Evolutionary conservation across 2,797 vertebrate species (phyloP).

Genomic region (Hyperoplus immaculatus): DNA sequence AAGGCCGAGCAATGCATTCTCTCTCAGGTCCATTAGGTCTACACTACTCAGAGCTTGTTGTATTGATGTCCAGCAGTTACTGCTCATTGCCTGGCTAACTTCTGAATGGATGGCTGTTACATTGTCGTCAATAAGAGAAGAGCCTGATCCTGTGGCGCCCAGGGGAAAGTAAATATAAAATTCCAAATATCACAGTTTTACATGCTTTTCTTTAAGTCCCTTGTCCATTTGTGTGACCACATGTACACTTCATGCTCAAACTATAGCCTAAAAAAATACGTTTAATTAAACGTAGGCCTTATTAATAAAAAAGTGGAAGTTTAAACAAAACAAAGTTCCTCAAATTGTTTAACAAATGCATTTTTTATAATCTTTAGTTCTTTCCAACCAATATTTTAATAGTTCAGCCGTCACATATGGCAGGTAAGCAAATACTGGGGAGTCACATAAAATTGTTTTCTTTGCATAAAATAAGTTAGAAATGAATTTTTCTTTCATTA

Average conservation of each 20-base stretch:
- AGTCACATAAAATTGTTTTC: slow-evolving; percentile 5
- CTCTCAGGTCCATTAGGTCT: slow-evolving; percentile 70
- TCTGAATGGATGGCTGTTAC: slow-evolving; percentile 47
- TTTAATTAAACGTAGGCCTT: no score
- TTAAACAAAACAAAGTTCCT: slow-evolving; percentile 5
- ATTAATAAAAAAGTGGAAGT: no score
- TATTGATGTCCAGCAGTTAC: slow-evolving; percentile 61
- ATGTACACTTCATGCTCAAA: no score
- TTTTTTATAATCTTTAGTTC: neutral
- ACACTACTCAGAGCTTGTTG: slow-evolving; percentile 59
- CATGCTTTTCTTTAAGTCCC: neutral
- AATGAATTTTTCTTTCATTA: slow-evolving; percentile 43
- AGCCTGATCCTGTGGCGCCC: slow-evolving; percentile 24
- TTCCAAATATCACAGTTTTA: neutral
- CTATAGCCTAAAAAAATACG: no score
- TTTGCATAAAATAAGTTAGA: slow-evolving; percentile 29
- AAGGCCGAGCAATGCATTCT: slow-evolving; percentile 39
- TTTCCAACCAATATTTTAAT: neutral
- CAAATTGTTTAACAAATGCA: neutral
- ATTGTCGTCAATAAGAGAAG: slow-evolving; percentile 42
- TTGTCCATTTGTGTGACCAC: no score
- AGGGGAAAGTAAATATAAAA: slow-evolving; percentile 1
- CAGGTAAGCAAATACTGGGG: neutral
- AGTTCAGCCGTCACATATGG: neutral
- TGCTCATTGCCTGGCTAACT: slow-evolving; percentile 43